Evolutionary conservation across 2,113 vertebrate genomes (phyloP).

Genomic region (Pteruthius melanotis): DNA sequence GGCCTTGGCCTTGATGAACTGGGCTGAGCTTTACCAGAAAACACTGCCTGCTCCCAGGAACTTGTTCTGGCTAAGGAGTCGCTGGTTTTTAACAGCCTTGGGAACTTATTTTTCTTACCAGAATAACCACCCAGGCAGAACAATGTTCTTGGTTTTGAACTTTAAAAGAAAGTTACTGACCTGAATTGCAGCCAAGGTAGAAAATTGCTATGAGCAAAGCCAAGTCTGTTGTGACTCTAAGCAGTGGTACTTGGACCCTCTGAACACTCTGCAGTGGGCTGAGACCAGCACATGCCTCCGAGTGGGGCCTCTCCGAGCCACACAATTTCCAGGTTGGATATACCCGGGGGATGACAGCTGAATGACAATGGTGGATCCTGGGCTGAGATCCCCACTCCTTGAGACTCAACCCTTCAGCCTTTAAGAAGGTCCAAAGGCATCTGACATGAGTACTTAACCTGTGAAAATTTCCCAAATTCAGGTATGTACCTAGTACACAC

Average conservation of each 20-base stretch:
- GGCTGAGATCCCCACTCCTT: not conserved
- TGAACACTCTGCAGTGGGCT: fast-evolving
- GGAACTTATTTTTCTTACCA: not conserved
- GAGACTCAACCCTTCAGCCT: not conserved
- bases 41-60: not conserved
- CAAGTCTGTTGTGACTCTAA: not conserved
- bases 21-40: not conserved
- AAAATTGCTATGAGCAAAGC: not conserved
- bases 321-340: not conserved
- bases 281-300: not conserved
- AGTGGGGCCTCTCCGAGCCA: not conserved
- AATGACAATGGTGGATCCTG: too few relatives aligned
- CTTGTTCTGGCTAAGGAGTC: not conserved
- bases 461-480: not conserved
- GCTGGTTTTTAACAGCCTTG: not conserved
- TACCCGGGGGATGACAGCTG: not conserved
- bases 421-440: too few relatives aligned
- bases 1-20: not conserved
- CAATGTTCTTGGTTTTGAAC: not conserved
- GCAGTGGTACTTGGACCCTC: not conserved
- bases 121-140: not conserved
- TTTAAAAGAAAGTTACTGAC: not conserved
- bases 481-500: fast-evolving
- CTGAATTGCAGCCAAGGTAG: not conserved
- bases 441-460: not conserved